These are phyloP conservation scores for Papilio polytes DNA, from an alignment of 1,140 invertebrate species.

Conservation along the genomic window DNA sequence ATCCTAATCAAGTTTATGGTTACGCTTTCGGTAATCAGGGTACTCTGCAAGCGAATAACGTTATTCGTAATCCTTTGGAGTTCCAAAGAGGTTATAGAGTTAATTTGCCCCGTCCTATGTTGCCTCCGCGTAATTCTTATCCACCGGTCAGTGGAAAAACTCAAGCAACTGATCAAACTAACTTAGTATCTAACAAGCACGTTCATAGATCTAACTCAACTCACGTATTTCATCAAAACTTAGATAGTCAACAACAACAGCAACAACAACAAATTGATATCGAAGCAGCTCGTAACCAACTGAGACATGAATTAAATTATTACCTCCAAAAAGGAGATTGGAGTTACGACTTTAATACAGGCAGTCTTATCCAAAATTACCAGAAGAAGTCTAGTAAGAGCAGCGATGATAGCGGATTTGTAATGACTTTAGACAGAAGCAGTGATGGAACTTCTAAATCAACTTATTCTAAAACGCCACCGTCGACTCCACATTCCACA, in stretches of 20 bases:
- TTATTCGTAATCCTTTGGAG: constrained; percentile 83
- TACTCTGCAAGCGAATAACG: constrained; percentile 78
- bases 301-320: constrained; percentile 78
- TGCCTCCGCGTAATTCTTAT: constrained; percentile 85
- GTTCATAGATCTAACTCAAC: constrained; percentile 83
- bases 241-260: constrained; percentile 66
- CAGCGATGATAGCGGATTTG: constrained; percentile 80
- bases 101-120: constrained; percentile 83
- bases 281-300: constrained; percentile 77
- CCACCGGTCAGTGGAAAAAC: constrained; percentile 84
- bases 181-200: constrained; percentile 80
- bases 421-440: constrained; percentile 80
- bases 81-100: constrained; percentile 83
- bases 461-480: constrained; percentile 76
- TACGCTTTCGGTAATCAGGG: constrained; percentile 82
- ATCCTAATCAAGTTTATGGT: constrained; percentile 79
- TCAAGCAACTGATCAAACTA: constrained; percentile 80
- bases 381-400: constrained; percentile 82
- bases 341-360: constrained; percentile 80
- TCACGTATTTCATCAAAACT: constrained; percentile 82
- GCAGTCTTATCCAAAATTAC: constrained; percentile 79
- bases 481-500: constrained; percentile 77
- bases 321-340: constrained; percentile 81
- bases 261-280: constrained; percentile 72
- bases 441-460: constrained; percentile 81